Evolutionary conservation across 2,797 vertebrate genomes (phyloP).

Genomic region (Pangasius krempfi): DNA sequence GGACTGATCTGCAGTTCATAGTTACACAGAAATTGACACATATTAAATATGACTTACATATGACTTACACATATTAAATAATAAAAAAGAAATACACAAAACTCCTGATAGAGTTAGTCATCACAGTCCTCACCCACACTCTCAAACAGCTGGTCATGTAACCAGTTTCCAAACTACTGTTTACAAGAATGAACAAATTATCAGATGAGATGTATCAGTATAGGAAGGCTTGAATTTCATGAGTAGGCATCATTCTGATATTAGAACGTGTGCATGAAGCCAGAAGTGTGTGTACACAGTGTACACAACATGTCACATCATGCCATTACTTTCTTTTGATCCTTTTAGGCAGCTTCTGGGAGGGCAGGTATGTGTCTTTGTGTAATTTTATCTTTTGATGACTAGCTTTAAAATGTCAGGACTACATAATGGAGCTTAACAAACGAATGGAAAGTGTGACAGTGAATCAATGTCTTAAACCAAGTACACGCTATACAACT

Average conservation of each 20-base stretch:
- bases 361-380: background rate
- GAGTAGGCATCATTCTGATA: background rate
- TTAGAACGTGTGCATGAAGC: background rate
- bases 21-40: background rate
- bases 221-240: background rate
- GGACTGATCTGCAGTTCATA: background rate
- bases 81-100: background rate
- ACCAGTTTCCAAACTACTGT: background rate
- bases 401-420: constrained; percentile 8
- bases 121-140: background rate
- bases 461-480: constrained; percentile 9
- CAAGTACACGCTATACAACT: background rate
- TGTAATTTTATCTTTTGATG: constrained; percentile 19
- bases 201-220: background rate
- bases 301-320: constrained; percentile 33
- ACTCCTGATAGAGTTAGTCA: background rate
- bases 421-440: constrained; percentile 21
- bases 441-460: background rate
- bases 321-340: constrained; percentile 13
- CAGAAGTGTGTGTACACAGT: background rate
- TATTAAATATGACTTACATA: too few species aligned
- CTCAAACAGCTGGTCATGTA: background rate
- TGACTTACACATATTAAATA: background rate
- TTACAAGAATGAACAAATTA: background rate
- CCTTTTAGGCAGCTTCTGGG: background rate